Evolutionary conservation across 2,113 vertebrate species (phyloP).

Genomic region (Anhinga rufa): DNA sequence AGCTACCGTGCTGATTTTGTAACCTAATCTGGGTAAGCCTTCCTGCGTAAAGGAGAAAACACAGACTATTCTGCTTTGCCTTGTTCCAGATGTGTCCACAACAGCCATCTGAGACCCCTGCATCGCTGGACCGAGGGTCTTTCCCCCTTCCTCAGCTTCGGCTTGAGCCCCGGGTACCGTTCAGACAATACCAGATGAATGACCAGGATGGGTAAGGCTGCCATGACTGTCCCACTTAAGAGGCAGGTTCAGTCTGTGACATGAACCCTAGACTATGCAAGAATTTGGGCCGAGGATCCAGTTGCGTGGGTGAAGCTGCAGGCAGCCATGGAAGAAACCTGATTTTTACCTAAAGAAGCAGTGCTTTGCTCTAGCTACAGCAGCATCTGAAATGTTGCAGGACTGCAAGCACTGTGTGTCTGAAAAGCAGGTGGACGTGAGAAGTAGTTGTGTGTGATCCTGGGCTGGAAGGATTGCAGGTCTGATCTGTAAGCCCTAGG

Average conservation of each 20-base stretch:
- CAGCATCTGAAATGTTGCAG: neutral
- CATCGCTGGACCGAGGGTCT: conserved; percentile 74
- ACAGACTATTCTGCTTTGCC: neutral
- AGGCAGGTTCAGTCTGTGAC: neutral
- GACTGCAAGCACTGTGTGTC: neutral
- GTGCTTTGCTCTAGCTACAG: neutral
- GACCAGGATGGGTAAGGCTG: conserved; percentile 89
- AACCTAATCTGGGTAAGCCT: neutral
- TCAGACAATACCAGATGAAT: conserved; percentile 84
- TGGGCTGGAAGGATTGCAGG: neutral
- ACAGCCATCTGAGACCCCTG: conserved; percentile 82
- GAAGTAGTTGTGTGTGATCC: neutral
- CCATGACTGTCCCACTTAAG: neutral
- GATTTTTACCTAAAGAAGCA: neutral
- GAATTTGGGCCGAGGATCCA: neutral
- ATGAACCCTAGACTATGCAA: neutral
- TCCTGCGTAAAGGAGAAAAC: neutral
- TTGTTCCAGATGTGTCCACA: conserved; percentile 92
- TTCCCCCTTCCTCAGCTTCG: conserved; percentile 82
- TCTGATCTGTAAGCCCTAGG: neutral
- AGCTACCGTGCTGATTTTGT: accelerated
- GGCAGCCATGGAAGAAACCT: neutral
- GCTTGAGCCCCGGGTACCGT: conserved; percentile 86
- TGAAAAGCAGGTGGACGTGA: neutral
- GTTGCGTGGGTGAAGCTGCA: neutral